Evolutionary conservation across 2,113 vertebrate genomes (phyloP), one percentile per base, ranked within the genome.

Genomic region (Bathybates hornii): DNA sequence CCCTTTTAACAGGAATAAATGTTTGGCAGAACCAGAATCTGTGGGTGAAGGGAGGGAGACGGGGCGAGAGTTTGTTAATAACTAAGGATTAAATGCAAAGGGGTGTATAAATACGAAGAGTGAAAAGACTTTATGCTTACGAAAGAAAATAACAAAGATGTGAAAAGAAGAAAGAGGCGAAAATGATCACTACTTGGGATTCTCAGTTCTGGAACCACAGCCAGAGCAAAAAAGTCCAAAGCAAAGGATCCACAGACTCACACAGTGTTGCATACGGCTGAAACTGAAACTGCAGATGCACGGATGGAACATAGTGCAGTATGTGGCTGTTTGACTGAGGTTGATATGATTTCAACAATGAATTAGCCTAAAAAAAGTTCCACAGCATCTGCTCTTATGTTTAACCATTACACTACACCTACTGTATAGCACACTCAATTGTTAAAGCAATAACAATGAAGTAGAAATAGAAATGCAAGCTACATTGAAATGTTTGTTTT

Each of bases 21-120:
- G 14, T 61, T 32, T 19, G 29, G 57, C 29, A 0, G 29, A 10
- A 19, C 57, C 57, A 19, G 2, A 34, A 61, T 34, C 29, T 34
- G 29, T 32, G 14, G 57, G 27, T 61, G 14, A 61, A 32, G 27
- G 57, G 0, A 17, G 57, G 27, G 5, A 61, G 57, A 32, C 14
- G 5, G 57, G 8, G 9, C 5, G 27, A 4, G 27, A 32, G 27
- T 61, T 61, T 32, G 16, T 34, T 61, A 34, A 10, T 34, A 61
- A 6, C 29, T 10, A 61, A 19, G 8, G 29, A 61, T 34, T 61
- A 17, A 61, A 61, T 32, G 29, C 5, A 61, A 61, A 61, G 57
- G 1, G 57, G 16, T 34, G 16, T 0, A 6, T 19, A 19, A 61
- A 61, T 32, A 9, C 0, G 0, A 10, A 61, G 57, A 61, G 29